phyloP scores from a whole-genome alignment of 2,113 vertebrate genomes.

The Delphinapterus leucas region DNA sequence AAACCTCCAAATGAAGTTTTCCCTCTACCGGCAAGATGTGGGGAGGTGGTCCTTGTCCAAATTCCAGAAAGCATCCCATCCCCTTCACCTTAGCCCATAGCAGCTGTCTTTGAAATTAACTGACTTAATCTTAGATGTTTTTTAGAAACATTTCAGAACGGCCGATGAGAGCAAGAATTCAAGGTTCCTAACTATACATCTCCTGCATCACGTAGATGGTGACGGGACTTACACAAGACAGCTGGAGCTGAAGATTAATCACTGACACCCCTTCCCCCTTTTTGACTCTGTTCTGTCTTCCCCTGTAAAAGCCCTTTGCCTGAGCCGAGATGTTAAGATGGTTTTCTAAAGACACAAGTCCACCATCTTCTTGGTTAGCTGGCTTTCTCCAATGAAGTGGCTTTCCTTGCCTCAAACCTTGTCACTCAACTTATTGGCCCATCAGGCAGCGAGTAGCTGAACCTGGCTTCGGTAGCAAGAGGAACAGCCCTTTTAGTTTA shows the following conservation, averaged over 20 bases:
- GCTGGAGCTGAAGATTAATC: neutral
- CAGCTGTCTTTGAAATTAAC: neutral
- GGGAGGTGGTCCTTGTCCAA: neutral
- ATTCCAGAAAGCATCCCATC: neutral
- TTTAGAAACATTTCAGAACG: neutral
- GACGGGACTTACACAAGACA: neutral
- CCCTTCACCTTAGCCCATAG: neutral
- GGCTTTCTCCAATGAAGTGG: neutral
- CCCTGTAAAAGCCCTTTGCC: neutral
- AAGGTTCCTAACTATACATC: neutral
- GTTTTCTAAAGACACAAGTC: neutral
- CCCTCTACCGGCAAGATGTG: neutral
- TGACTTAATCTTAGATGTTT: neutral
- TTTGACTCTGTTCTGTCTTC: neutral
- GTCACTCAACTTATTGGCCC: neutral
- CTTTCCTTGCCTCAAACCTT: neutral
- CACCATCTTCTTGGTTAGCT: neutral
- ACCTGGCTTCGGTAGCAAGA: neutral
- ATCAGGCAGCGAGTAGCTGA: neutral
- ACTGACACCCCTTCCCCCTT: neutral
- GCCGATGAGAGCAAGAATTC: neutral
- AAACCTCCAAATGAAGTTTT: neutral
- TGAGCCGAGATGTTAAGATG: neutral
- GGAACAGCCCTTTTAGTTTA: neutral
- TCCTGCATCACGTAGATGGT: neutral